Conservation (phyloP, 1,140 invertebrate genomes). For the Pantala flavescens region DNA sequence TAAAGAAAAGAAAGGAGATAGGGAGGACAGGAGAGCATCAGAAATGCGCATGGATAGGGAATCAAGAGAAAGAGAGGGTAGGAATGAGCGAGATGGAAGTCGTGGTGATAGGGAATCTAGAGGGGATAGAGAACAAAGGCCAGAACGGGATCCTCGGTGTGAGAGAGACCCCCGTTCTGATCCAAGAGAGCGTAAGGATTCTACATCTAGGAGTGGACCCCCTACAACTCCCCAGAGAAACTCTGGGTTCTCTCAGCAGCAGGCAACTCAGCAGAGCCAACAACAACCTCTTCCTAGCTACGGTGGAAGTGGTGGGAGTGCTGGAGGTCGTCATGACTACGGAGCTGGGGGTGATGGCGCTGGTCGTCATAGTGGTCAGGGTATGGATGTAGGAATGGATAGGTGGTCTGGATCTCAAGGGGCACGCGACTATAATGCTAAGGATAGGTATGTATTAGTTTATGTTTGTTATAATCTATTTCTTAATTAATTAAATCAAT, state of each 20-base stretch:
- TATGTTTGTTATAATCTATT: background rate
- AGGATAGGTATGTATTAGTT: conserved; percentile 12
- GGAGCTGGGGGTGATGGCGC: background rate
- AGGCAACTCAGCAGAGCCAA: background rate
- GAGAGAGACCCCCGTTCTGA: conserved; percentile 15
- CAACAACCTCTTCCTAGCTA: background rate
- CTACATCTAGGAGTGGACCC: background rate
- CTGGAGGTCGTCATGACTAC: background rate
- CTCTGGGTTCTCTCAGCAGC: background rate
- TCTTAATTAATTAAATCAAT: background rate
- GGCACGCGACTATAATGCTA: conserved; percentile 16
- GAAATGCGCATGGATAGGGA: background rate
- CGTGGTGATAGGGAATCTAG: conserved; percentile 26
- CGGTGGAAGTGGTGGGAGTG: conserved; percentile 11
- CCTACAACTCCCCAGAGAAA: background rate
- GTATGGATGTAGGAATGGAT: background rate
- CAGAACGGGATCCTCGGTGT: background rate
- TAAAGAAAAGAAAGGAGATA: conserved; percentile 23
- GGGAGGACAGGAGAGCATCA: conserved; percentile 18
- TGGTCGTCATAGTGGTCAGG: background rate
- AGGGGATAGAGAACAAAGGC: conserved; percentile 8
- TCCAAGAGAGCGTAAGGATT: conserved; percentile 7
- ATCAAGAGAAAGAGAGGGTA: conserved; percentile 13
- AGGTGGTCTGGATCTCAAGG: conserved; percentile 13
- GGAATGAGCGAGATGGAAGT: conserved; percentile 13